Base-by-base conservation (phyloP, 2,113 vertebrate species). In the Ameiurus melas region DNA sequence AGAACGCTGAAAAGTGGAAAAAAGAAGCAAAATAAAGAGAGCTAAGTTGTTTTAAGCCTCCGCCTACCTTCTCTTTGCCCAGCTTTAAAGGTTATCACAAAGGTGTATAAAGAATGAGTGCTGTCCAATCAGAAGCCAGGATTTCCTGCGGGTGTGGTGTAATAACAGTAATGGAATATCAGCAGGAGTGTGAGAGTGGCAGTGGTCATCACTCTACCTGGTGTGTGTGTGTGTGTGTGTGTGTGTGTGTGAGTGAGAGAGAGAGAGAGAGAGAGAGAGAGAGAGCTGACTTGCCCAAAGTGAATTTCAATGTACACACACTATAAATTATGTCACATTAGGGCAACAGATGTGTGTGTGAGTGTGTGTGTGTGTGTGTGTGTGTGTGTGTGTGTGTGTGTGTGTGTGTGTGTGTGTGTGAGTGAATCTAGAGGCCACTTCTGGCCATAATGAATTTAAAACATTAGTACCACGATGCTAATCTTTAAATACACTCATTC, bases 401-500 rank as follows among this genome's bases (percentile, higher is more conserved):
- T n/a, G 60, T 68, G 39, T 47, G 27, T 57, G 66, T 33, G 66
- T 27, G 53, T 27, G 53, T 60, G 84, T 25, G 84, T 17, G 53
- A 47, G 55, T 62, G 55, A 19, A 39, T 84, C 13, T 33, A 60
- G 47, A 47, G 85, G 39, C 57, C 57, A 47, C 39, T 86, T 77
- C n/a, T 19, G 53, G 25, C 43, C 9, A 53, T 87, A 82, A 71
- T 82, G 75, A 33, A 87, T 70, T 78, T 78, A 78, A 86, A 79
- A 64, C 55, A 57, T 79, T 66, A 70, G 78, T 14, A 3, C 3
- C 51, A 39, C 43, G 4, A 68, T 55, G 64, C 62, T 57, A 68
- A 87, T 82, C 78, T 81, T 82, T 87, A 87, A 82, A 87, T 81
- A 87, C 58, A 70, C 47, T 87, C 86, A 64, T 81, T 87, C 82